phyloP scores from a whole-genome alignment of 2,888 invertebrate genomes.

The Plemyria rubiginata region DNA sequence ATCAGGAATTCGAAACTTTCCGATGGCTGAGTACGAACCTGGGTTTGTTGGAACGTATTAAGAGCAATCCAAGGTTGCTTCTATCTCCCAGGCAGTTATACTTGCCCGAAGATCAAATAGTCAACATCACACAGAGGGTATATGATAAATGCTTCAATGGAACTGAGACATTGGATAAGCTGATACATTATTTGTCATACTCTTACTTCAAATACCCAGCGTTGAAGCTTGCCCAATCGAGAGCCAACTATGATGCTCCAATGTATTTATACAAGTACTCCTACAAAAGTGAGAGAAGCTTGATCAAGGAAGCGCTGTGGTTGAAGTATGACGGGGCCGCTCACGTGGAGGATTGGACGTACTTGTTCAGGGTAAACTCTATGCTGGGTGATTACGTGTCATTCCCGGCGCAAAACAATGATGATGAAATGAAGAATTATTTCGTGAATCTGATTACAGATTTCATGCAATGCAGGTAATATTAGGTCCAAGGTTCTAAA shows the following conservation, averaged over 20 bases:
- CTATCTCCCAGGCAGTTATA: conserved; percentile 31
- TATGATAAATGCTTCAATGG: conserved; percentile 38
- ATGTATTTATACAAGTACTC: conserved; percentile 74
- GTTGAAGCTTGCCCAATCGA: conserved; percentile 36
- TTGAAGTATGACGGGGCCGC: conserved; percentile 55
- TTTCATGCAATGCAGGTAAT: conserved; percentile 44
- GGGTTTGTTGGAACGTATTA: conserved; percentile 24
- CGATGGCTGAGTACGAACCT: conserved; percentile 21
- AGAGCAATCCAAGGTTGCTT: conserved; percentile 28
- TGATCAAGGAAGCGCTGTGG: conserved; percentile 56
- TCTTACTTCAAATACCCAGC: conserved; percentile 42
- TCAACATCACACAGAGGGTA: conserved; percentile 20
- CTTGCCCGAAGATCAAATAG: conserved; percentile 15
- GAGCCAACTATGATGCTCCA: conserved; percentile 51
- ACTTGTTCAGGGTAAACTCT: conserved; percentile 54
- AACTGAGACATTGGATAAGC: conserved; percentile 33
- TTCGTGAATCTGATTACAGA: conserved; percentile 43
- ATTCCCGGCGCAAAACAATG: conserved; percentile 34
- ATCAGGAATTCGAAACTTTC: conserved; percentile 34
- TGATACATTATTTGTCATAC: conserved; percentile 35
- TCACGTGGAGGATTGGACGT: conserved; percentile 76
- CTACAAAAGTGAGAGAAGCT: conserved; percentile 67
- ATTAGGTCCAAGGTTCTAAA: background rate
- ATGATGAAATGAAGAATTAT: conserved; percentile 44
- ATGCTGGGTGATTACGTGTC: conserved; percentile 31